Evolutionary conservation across 1,140 invertebrate genomes (phyloP), one percentile per base, ranked within the genome.

Genomic region (Tetramorium alpestre): DNA sequence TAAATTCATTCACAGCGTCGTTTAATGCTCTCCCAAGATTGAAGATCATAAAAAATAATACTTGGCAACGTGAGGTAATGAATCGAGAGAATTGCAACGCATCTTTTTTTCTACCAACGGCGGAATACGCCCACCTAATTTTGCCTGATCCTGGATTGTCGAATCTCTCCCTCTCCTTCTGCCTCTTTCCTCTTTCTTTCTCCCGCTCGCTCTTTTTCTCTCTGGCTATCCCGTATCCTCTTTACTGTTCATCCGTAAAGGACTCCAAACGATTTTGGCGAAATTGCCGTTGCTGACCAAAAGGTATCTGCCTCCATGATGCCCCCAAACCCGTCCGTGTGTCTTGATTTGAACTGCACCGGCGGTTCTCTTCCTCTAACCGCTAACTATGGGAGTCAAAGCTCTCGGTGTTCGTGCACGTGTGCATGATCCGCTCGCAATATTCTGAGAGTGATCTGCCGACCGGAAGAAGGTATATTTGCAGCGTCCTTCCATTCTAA

Each of bases 71-170:
- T n/a, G 13, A 89, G 69, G 25, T 87, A 87, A 90, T 58, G 85
- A 89, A 87, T 89, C 85, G 10, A 44, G 28, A 80, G 28, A 87
- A 73, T 84, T 16, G 65, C 69, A 47, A 13, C 25, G 75, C 54
- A 33, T 89, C 38, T 69, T 87, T 87, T 87, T 49, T 84, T 75
- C 47, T 69, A 58, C 41, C 49, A 33, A 49, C 41, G 25, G 41
- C 41, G 58, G 60, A 78, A 85, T 69, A 90, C 89, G 86, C 89
- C 89, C 89, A 90, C 82, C 80, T 88, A 86, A 91, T 91, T 88
- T 86, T 49, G 62, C 54, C 25, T 11, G 28, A 60, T 75, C 58
- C 64, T 51, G 72, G 76, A 91, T 91, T 88, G 81, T 84, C 86
- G 64, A 91, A 82, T 90, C 75, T 81, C 69, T 76, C 51, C 33